Evolutionary conservation across 2,888 invertebrate species (phyloP), one percentile per base, ranked within the genome.

Genomic region (Ariolimax columbianus): DNA sequence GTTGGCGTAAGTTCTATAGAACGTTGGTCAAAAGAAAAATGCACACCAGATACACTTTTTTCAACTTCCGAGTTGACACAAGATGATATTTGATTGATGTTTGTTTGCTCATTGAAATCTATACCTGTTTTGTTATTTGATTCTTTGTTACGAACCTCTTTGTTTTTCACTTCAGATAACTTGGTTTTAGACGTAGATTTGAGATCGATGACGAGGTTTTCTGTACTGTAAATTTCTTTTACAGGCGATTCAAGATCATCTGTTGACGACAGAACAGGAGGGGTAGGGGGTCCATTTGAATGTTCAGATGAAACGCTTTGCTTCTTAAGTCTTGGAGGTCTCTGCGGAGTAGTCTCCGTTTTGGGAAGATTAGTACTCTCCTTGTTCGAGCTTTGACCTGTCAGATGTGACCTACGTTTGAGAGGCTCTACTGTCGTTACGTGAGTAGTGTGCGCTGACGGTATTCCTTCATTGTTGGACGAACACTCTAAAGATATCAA

Each of bases 261-360:
- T 4, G 26, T 59, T 11, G 80, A 14, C 23, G 33, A n/a, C n/a
- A 77, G 38, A 7, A 40, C 17, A 2, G 80, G 47, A 38, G 73
- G 38, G 23, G 63, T 72, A 23, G 33, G 9, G 0, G 75, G 38
- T 26, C 51, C 77, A 36, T 36, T 19, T 7, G 23, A 47, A 33
- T 33, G 30, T 1, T 80, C 80, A 1, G 70, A 51, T 23, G 78
- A 63, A 63, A n/a, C 72, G 70, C 33, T 75, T 63, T 43, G 80
- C 66, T 59, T 79, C 55, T 72, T 81, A 33, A 77, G 82, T 75
- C 30, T 70, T 26, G 75, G 86, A 38, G 55, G 80, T 43, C 75
- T 33, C 33, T 83, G 59, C 3, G 83, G 83, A 43, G 7, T 17
- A 33, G 1, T 17, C 23, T 78, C 63, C n/a, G 78, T 38, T 23